Conservation (phyloP, 2,888 invertebrate genomes). For the Cecidostiba fungosa region DNA sequence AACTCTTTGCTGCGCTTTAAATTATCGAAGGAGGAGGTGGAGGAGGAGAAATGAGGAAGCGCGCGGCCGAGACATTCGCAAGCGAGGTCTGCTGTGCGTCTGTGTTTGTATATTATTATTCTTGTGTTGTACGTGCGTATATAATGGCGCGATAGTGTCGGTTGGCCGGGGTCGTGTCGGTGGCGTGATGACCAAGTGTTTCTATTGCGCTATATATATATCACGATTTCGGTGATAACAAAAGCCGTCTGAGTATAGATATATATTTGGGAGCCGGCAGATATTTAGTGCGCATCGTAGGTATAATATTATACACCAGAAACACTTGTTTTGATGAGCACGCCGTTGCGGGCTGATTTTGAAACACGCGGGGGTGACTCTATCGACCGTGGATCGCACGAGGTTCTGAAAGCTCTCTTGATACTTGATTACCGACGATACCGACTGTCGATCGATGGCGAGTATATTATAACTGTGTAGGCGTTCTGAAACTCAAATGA, state of each 20-base stretch:
- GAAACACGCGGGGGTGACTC: neutral
- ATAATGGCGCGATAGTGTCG: neutral
- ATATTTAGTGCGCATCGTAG: neutral
- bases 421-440: neutral
- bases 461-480: neutral
- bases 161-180: neutral
- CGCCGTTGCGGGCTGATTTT: neutral
- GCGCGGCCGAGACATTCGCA: slow-evolving; percentile 11
- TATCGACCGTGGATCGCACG: neutral
- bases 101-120: neutral
- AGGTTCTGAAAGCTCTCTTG: neutral
- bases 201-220: neutral
- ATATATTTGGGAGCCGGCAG: neutral
- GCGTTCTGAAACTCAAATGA: neutral
- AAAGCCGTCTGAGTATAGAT: neutral
- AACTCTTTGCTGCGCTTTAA: neutral
- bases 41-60: slow-evolving; percentile 10
- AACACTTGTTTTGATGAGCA: neutral
- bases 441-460: slow-evolving; percentile 8
- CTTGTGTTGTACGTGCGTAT: neutral
- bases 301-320: neutral
- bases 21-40: neutral
- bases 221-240: neutral
- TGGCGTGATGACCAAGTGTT: slow-evolving; percentile 18
- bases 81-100: neutral